Percentiles rank a stretch among this genome's conserved stretches.
phyloP scores from a whole-genome alignment of 2,888 invertebrate genomes.

The Exephanes ischioxanthus region DNA sequence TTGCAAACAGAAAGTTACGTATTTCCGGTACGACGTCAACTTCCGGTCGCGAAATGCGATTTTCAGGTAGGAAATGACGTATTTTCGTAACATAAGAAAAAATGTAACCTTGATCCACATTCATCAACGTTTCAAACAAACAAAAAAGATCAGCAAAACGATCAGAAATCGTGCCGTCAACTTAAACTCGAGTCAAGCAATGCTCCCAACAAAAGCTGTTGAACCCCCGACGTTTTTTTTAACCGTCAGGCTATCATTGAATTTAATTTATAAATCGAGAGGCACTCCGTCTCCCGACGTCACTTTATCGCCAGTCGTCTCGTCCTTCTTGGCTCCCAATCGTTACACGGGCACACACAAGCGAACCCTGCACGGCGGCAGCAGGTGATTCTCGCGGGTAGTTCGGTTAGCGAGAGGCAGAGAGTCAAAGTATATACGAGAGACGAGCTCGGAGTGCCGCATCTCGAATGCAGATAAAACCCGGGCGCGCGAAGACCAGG shows the following conservation, averaged over 20 bases:
- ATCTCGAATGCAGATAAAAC: slow-evolving; percentile 70
- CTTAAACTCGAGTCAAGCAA: background rate
- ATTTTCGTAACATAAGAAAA: too few relatives aligned
- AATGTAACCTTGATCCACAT: background rate
- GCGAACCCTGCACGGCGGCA: slow-evolving; percentile 64
- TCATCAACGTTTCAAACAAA: background rate
- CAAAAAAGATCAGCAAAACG: background rate
- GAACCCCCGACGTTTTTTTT: background rate
- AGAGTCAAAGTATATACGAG: slow-evolving; percentile 44
- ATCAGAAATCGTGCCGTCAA: background rate
- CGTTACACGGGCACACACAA: background rate
- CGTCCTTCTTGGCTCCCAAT: slow-evolving; percentile 23
- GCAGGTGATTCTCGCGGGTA: slow-evolving; percentile 79
- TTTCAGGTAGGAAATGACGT: background rate
- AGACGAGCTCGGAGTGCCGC: slow-evolving; percentile 36
- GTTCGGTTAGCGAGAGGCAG: slow-evolving; percentile 43
- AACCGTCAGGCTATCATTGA: slow-evolving; percentile 8
- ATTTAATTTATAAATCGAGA: slow-evolving; percentile 23
- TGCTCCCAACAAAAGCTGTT: background rate
- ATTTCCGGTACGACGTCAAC: background rate
- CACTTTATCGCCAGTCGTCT: slow-evolving; percentile 36
- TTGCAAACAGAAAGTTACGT: too few relatives aligned
- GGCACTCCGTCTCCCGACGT: slow-evolving; percentile 37
- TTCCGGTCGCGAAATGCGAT: too few relatives aligned
- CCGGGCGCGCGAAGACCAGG: slow-evolving; percentile 57